These are phyloP conservation scores for Heliopora coerulea DNA, from an alignment of 92 coral and sea anemone genomes.

Conservation along the genomic window DNA sequence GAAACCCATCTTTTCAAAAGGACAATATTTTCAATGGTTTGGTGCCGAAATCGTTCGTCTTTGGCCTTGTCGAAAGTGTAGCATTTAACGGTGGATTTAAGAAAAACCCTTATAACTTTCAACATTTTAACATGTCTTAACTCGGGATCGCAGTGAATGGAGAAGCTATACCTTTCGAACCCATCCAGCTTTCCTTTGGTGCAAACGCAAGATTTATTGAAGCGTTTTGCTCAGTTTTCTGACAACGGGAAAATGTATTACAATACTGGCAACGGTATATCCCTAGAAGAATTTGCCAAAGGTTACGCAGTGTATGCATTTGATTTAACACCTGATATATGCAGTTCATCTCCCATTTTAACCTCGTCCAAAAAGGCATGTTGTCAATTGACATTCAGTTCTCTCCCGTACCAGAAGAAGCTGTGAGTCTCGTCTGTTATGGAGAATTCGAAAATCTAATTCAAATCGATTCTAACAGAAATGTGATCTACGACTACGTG, in stretches of 20 bases:
- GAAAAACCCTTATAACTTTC: conserved; percentile 48
- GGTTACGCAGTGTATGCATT: conserved; percentile 34
- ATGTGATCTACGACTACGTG: conserved; percentile 29
- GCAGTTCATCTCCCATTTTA: conserved; percentile 19
- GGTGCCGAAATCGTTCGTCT: conserved; percentile 45
- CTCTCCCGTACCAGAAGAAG: not conserved
- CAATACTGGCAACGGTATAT: conserved; percentile 42
- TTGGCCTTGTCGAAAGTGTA: conserved; percentile 46
- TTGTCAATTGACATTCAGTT: conserved; percentile 25
- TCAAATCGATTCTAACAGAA: conserved; percentile 43
- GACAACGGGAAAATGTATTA: conserved; percentile 43
- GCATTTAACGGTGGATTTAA: conserved; percentile 49
- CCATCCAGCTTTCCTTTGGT: conserved; percentile 26
- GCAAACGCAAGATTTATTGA: conserved; percentile 41
- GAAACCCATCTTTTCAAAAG: conserved; percentile 21
- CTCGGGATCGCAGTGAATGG: conserved; percentile 38
- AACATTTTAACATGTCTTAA: conserved; percentile 26
- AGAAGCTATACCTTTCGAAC: conserved; percentile 36
- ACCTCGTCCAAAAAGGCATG: conserved; percentile 4
- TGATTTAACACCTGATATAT: conserved; percentile 31
- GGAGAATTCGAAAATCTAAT: conserved; percentile 36
- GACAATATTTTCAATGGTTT: conserved; percentile 50
- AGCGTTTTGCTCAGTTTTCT: conserved; percentile 43
- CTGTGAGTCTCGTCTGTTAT: conserved; percentile 23
- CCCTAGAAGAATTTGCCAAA: conserved; percentile 44